Evolutionary conservation across 2,797 vertebrate species (phyloP).

Genomic region (Sebastes goodei): DNA sequence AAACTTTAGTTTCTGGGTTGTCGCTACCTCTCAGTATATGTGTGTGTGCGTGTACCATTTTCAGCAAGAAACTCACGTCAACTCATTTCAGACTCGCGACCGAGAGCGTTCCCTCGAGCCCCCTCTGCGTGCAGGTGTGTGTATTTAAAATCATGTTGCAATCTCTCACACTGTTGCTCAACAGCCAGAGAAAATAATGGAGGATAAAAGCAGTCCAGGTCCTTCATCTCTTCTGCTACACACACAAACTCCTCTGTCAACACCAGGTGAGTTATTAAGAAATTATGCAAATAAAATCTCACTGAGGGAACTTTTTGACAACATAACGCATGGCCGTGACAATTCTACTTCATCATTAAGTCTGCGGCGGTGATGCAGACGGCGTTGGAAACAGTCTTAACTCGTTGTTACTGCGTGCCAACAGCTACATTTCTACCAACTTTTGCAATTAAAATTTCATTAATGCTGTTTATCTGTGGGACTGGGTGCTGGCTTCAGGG

Average conservation of each 20-base stretch:
- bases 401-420: constrained; percentile 38
- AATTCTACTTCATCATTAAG: constrained; percentile 28
- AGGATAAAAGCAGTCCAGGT: not conserved
- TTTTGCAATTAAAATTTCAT: constrained; percentile 71
- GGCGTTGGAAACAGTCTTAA: not conserved
- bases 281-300: constrained; percentile 49
- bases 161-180: constrained; percentile 2
- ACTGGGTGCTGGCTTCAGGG: constrained; percentile 61
- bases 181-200: constrained; percentile 10
- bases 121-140: not conserved
- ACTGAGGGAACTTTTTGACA: constrained; percentile 38
- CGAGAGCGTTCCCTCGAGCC: constrained; percentile 1
- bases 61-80: constrained; percentile 7
- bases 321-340: constrained; percentile 9
- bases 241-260: not conserved
- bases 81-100: constrained; percentile 13
- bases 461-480: constrained; percentile 68
- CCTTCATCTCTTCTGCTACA: not conserved
- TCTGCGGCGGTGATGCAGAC: not conserved
- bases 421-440: constrained; percentile 50
- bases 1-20: constrained; percentile 1
- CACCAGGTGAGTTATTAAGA: constrained; percentile 24
- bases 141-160: not conserved
- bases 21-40: not conserved
- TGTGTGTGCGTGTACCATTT: not conserved